Conservation (phyloP, 2,113 vertebrate species). For the Cariama cristata region DNA sequence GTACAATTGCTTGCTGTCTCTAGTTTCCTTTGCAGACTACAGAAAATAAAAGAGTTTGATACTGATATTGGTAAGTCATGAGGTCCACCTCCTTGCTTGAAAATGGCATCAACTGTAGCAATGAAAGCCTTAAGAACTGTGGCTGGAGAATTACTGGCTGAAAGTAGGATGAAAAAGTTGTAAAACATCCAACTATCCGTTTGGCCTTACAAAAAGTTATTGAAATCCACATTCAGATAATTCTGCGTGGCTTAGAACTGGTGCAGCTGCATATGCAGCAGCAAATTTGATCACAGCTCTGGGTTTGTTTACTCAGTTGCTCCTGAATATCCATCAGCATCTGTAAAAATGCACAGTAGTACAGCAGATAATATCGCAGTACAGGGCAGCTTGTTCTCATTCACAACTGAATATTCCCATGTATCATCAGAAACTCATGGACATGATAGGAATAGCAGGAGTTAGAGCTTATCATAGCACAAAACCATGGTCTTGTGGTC, state of each 20-base stretch:
- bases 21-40: neutral
- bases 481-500: neutral
- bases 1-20: neutral
- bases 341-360: neutral
- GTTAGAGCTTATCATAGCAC: neutral
- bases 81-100: neutral
- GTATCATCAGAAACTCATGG: conserved; percentile 20
- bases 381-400: conserved; percentile 7
- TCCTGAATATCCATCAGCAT: neutral
- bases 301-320: neutral
- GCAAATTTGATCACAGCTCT: neutral
- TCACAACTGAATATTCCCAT: conserved; percentile 5
- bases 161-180: neutral
- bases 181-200: neutral
- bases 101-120: neutral
- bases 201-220: neutral
- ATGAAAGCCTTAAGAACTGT: neutral
- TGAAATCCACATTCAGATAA: neutral
- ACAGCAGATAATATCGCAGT: neutral
- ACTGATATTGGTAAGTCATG: neutral
- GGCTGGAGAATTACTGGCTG: neutral
- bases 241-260: neutral
- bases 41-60: neutral
- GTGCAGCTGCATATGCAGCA: neutral
- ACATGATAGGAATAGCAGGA: conserved; percentile 14